Base-by-base conservation (phyloP, 2,888 invertebrate genomes). In the Erebia palarica region DNA sequence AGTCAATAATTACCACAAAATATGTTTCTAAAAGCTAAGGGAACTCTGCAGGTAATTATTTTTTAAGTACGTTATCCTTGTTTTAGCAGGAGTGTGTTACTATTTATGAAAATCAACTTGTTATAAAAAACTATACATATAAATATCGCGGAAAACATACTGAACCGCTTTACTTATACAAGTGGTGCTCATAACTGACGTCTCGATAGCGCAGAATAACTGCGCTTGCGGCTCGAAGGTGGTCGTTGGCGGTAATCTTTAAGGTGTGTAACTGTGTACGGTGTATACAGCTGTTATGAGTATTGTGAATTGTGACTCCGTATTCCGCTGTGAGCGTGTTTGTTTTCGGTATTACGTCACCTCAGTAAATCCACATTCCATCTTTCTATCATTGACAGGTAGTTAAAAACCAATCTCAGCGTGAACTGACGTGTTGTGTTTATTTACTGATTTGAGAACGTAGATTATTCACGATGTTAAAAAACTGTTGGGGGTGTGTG, bases 301-400 rank as follows among this genome's bases (percentile, higher is more conserved):
- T 75, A 71, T 71, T 65, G 58, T 36, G 36, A 7, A 36, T 36
- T 36, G 36, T 36, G 36, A 36, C 36, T 36, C 58, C 65, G 65
- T 71, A 66, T 69, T 75, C 74, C 72, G 78, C 77, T 78, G 77
- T 78, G 75, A 76, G 77, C 79, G 82, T 86, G 87, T 90, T 89
- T 91, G 85, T 90, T 90, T 91, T 90, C 84, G 82, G 83, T 80
- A 83, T 91, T 90, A 88, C 92, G 91, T 92, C 91, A 92, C 81
- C 80, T 74, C 76, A 78, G 79, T 69, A 74, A 72, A 72, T 71
- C 72, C 59, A 72, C 76, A 77, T 78, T 78, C 78, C 77, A 78
- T 78, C 75, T 72, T 72, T 75, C 71, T 74, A 68, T 75, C 77
- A 79, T 77, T 78, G 78, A 80, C 84, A 81, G 72, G 75, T 78